phyloP scores from a whole-genome alignment of 2,888 invertebrate species.

The Allacma fusca region DNA sequence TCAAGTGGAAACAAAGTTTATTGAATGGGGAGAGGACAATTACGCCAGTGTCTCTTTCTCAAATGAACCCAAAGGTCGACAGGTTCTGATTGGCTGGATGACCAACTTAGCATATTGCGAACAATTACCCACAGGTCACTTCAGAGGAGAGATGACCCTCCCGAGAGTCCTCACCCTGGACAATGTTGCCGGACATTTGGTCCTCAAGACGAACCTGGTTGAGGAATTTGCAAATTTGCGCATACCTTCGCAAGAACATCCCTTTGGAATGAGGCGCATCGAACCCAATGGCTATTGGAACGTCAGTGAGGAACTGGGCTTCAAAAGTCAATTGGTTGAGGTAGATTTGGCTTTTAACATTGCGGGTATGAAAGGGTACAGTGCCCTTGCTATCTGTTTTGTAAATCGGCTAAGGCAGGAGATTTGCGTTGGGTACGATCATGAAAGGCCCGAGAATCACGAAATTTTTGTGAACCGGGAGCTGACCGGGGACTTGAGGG shows the following conservation, averaged over 20 bases:
- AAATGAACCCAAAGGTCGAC: slow-evolving; percentile 46
- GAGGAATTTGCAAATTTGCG: too few species aligned
- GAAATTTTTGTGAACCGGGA: slow-evolving; percentile 50
- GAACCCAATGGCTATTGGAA: not conserved
- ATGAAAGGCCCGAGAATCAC: not conserved
- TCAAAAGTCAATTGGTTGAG: slow-evolving; percentile 40
- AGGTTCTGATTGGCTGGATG: slow-evolving; percentile 56
- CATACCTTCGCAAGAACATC: too few species aligned
- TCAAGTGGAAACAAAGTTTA: slow-evolving; percentile 48
- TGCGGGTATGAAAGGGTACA: not conserved
- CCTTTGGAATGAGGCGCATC: not conserved
- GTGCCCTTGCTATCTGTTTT: slow-evolving; percentile 38
- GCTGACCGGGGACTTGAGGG: slow-evolving; percentile 42
- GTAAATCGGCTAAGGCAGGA: slow-evolving; percentile 25
- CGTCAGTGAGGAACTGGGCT: slow-evolving; percentile 18
- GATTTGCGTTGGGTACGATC: slow-evolving; percentile 49
- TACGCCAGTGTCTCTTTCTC: slow-evolving; percentile 59
- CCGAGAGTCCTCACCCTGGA: too few species aligned
- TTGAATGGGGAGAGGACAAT: slow-evolving; percentile 60
- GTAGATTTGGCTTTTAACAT: slow-evolving; percentile 45
- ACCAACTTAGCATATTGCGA: too few species aligned
- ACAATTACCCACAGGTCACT: too few species aligned
- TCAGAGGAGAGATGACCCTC: slow-evolving; percentile 58
- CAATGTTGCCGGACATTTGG: too few species aligned
- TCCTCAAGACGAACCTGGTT: slow-evolving; percentile 21